These are phyloP conservation scores for Chaetodon auriga DNA, from an alignment of 2,113 vertebrate genomes.

Conservation along the genomic window DNA sequence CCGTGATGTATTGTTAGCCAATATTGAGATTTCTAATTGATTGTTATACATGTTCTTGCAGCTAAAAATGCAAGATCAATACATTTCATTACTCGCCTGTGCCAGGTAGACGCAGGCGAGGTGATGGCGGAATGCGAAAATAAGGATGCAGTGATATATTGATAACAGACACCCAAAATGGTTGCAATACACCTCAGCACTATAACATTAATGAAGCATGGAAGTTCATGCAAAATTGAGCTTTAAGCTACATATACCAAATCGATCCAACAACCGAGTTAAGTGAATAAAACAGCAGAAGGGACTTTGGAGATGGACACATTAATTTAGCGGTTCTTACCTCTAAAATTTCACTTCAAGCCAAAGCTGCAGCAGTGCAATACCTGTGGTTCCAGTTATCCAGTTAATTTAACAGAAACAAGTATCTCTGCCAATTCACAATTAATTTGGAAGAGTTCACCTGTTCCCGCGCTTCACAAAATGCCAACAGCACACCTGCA, in stretches of 20 bases:
- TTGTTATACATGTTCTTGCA: not conserved
- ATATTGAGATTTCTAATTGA: not conserved
- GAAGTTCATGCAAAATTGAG: not conserved
- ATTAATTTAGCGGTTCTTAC: slow-evolving; percentile 12
- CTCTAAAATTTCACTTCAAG: not conserved
- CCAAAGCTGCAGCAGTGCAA: not conserved
- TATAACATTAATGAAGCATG: not conserved
- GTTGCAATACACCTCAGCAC: no score
- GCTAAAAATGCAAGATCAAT: not conserved
- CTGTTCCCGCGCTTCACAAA: not conserved
- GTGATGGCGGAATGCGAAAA: not conserved
- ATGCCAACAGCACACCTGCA: not conserved
- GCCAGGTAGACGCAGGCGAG: not conserved
- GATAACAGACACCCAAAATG: not conserved
- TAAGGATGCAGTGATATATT: not conserved
- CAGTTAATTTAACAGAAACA: slow-evolving; percentile 22
- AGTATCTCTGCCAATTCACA: not conserved
- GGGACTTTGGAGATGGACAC: not conserved
- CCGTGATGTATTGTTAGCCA: no score
- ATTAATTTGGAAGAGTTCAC: not conserved
- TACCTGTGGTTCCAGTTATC: not conserved
- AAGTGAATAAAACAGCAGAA: not conserved
- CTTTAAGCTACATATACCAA: not conserved
- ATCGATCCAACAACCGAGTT: not conserved
- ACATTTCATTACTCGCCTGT: no score